These are phyloP conservation scores for Meliscaeva auricollis DNA, from an alignment of 2,888 invertebrate species.

Conservation along the genomic window DNA sequence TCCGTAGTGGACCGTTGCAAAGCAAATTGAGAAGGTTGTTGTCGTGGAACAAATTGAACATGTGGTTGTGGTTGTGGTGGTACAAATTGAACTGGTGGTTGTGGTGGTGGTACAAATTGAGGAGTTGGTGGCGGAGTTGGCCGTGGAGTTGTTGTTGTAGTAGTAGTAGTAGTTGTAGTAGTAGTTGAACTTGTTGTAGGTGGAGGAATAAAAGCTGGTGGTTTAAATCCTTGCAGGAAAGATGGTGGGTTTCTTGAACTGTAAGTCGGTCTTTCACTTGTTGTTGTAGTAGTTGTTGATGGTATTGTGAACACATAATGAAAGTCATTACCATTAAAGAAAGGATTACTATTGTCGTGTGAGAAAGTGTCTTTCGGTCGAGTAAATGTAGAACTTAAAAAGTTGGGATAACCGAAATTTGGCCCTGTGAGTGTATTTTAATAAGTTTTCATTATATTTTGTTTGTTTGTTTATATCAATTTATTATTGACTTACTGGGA, in stretches of 20 bases:
- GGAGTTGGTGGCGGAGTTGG: neutral
- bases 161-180: neutral
- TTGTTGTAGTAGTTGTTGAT: constrained; percentile 1
- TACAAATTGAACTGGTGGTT: no score
- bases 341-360: neutral
- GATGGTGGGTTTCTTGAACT: neutral
- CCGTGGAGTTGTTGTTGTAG: neutral
- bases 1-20: no score
- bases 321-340: neutral
- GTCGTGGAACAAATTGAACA: no score
- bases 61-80: no score
- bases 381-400: neutral
- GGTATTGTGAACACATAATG: neutral
- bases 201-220: neutral
- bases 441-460: neutral
- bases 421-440: constrained; percentile 5
- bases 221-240: neutral
- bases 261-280: neutral
- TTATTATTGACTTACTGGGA: neutral
- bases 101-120: no score
- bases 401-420: neutral
- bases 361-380: neutral
- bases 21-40: no score
- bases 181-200: neutral
- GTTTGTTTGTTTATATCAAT: no score